Base-by-base conservation (phyloP, 1,140 invertebrate species). In the Leucophenga varia region DNA sequence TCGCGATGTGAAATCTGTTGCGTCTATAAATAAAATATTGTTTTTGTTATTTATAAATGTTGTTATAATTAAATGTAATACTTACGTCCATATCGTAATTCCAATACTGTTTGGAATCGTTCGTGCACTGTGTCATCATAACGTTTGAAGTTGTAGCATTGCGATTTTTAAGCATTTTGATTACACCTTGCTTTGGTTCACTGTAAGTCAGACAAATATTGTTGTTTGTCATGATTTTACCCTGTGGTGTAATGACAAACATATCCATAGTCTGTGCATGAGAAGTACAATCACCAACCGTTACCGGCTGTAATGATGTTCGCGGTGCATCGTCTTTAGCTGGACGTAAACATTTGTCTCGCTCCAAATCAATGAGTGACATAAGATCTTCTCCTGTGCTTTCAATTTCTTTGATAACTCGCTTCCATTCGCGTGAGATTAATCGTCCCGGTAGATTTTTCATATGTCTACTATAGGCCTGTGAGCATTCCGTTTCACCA, bases 241-340 rank as follows among this genome's bases (percentile, higher is more conserved):
- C 86, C 37, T 81, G 79, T 32, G 81, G 77, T 2, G 82, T 84
- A 61, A 88, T 84, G 3, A 91, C 83, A 68, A 90, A 91, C 78
- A 89, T 83, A 68, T 91, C 88, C 53, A 82, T 80, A 12, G 84
- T 76, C 38, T 80, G 75, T 16, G 78, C 61, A 47, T 77, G 73
- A 0, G 52, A 70, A 45, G 42, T 75, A 48, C 57, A 71, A 17
- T 78, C 72, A 12, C 81, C 78, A 0, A 87, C 60, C 8, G 79
- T 75, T 0, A 86, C 82, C 3, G 82, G 77, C 3, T 88, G 60
- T 10, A 68, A 37, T 2, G 72, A 53, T 7, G 64, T 52, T 13
- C 64, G 57, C 8, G 54, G 59, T 13, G 54, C 56, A 41, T 68
- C 64, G 13, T 65, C 55, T n/a, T 59, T 50, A 0, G 57, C 46